These are phyloP conservation scores for Ovis canadensis DNA, from an alignment of 2,113 vertebrate genomes.

Conservation along the genomic window DNA sequence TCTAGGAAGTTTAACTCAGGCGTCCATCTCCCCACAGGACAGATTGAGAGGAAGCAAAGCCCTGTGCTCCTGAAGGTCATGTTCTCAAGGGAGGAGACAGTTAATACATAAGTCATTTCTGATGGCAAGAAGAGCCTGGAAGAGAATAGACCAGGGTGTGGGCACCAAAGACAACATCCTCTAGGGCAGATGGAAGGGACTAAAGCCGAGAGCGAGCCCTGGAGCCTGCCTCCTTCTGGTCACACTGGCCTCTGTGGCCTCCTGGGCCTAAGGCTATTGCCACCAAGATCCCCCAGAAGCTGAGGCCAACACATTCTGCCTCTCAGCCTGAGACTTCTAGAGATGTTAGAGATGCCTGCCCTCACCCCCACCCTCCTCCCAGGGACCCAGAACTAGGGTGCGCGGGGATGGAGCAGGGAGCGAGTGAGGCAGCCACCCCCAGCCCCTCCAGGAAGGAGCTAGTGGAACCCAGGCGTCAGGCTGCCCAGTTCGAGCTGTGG, in stretches of 20 bases:
- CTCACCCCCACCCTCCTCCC: fast-evolving
- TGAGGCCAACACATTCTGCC: background rate
- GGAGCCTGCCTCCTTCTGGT: background rate
- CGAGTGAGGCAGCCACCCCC: background rate
- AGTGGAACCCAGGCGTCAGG: conserved; percentile 52
- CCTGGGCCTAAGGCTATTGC: background rate
- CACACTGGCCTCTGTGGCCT: background rate
- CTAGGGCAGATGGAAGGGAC: background rate
- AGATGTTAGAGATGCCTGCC: background rate
- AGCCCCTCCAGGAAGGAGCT: conserved; percentile 47
- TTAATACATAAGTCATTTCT: background rate
- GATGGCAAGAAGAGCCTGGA: background rate
- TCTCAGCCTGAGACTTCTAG: background rate
- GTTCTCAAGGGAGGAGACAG: background rate
- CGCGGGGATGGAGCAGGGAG: background rate
- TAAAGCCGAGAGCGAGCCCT: fast-evolving
- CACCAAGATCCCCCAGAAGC: background rate
- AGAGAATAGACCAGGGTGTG: background rate
- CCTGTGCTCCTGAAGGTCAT: background rate
- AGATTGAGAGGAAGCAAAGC: background rate
- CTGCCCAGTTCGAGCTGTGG: conserved; percentile 23
- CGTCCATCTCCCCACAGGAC: background rate
- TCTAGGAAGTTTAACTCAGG: background rate
- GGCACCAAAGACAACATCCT: background rate
- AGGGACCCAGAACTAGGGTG: background rate